phyloP scores from a whole-genome alignment of 2,797 vertebrate species.

The Molothrus ater region DNA sequence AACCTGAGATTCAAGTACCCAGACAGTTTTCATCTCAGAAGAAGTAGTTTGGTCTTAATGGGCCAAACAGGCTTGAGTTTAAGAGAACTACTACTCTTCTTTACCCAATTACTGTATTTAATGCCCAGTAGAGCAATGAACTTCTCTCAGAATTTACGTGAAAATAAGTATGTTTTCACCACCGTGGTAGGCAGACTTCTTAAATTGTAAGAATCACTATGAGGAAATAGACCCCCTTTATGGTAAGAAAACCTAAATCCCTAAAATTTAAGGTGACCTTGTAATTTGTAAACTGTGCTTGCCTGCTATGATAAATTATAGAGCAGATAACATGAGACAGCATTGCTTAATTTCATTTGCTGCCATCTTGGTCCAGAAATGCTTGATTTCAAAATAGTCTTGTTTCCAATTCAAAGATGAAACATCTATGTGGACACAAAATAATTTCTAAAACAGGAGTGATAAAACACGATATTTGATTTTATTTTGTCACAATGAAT shows the following conservation, averaged over 20 bases:
- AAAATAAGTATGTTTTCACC: neutral
- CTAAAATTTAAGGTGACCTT: neutral
- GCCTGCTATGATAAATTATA: neutral
- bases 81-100: neutral
- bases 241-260: neutral
- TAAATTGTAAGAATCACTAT: neutral
- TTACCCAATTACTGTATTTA: neutral
- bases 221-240: neutral
- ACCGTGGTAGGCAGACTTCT: neutral
- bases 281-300: neutral
- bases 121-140: rapidly evolving
- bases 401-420: neutral
- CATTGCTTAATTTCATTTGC: neutral
- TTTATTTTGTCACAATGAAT: conserved; percentile 3
- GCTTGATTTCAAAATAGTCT: neutral
- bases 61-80: neutral
- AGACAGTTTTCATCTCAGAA: neutral
- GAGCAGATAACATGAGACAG: neutral
- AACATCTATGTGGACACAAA: neutral
- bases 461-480: neutral
- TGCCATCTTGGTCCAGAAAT: neutral
- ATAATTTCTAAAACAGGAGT: neutral
- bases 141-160: neutral
- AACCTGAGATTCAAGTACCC: neutral
- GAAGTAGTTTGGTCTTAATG: neutral